Evolutionary conservation across 2,888 invertebrate genomes (phyloP), one percentile per base, ranked within the genome.

Genomic region (Diarsia rubi): DNA sequence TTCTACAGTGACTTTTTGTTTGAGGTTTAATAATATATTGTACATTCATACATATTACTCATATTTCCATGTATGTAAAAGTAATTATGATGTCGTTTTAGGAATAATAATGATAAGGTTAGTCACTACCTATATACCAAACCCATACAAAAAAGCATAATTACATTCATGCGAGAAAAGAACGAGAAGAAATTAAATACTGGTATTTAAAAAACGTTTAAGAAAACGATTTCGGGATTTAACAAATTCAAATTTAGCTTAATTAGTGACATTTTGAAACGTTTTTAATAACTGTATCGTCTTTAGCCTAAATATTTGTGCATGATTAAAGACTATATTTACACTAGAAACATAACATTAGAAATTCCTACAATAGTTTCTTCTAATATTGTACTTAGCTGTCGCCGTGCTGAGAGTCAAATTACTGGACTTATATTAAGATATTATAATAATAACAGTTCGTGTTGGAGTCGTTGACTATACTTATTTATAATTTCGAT

Each of bases 281-380:
- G 79, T 68, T 82, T 82, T 83, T 78, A 82, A 78, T 85, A 85
- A 86, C 86, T 86, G 86, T 86, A 82, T 70, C 69, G 67, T 65
- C 67, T 82, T 73, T 83, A 82, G 70, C 67, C 69, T 78, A 82
- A 14, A 82, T 82, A 44, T 82, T 72, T 77, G 71, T 72, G 37
- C 63, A 78, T 70, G 67, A 60, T 85, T 82, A 68, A 64, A 69
- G 67, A 66, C 62, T n/a, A n/a, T n/a, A n/a, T n/a, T n/a, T n/a
- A n/a, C n/a, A n/a, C n/a, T n/a, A n/a, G n/a, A n/a, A n/a, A n/a
- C n/a, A n/a, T n/a, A n/a, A n/a, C n/a, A n/a, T n/a, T n/a, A n/a
- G n/a, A n/a, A n/a, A 82, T 82, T 82, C 42, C 64, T 69, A n/a
- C n/a, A n/a, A n/a, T n/a, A 71, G 54, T 62, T 85, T 66, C 27